Percentiles rank a stretch among this genome's conserved stretches.
Evolutionary conservation across 37 sponge, comb jelly and placozoan species (phyloP).

Genomic region (Beroe ovata): DNA sequence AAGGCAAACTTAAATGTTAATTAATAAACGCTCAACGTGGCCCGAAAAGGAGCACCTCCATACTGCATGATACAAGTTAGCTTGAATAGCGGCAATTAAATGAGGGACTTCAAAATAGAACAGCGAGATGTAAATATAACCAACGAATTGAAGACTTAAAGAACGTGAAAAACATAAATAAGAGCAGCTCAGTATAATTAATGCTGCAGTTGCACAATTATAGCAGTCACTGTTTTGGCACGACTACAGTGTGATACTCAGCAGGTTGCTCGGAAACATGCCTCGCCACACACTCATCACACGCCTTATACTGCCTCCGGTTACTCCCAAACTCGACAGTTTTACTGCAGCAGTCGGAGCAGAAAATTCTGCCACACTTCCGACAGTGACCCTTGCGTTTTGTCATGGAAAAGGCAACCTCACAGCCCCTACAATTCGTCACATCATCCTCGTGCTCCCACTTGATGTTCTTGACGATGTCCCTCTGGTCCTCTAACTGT

Average conservation of each 20-base stretch:
- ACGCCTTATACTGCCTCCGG: constrained; percentile 27
- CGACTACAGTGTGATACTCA: constrained; percentile 50
- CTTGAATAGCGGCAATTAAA: too few relatives aligned
- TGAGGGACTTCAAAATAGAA: too few relatives aligned
- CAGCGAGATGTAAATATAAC: too few relatives aligned
- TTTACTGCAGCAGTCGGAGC: constrained; percentile 37
- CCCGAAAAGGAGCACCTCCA: too few relatives aligned
- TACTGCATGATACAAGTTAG: too few relatives aligned
- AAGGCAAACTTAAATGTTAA: too few relatives aligned
- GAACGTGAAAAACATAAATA: too few relatives aligned
- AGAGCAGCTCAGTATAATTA: too few relatives aligned
- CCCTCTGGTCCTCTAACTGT: constrained; percentile 27
- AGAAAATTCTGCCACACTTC: constrained; percentile 64
- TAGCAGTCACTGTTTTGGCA: constrained; percentile 10
- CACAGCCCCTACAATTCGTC: constrained; percentile 45
- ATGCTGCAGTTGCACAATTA: too few relatives aligned
- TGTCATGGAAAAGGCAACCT: constrained; percentile 56
- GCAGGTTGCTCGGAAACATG: constrained; percentile 31
- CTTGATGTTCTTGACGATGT: constrained; percentile 36
- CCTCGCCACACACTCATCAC: constrained; percentile 28
- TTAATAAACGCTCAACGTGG: too few relatives aligned
- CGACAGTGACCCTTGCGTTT: constrained; percentile 61
- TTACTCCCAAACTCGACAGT: constrained; percentile 40
- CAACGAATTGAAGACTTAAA: too few relatives aligned
- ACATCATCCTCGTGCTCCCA: constrained; percentile 67